These are phyloP conservation scores for Anabas testudineus DNA, from an alignment of 2,797 vertebrate genomes.

Conservation along the genomic window DNA sequence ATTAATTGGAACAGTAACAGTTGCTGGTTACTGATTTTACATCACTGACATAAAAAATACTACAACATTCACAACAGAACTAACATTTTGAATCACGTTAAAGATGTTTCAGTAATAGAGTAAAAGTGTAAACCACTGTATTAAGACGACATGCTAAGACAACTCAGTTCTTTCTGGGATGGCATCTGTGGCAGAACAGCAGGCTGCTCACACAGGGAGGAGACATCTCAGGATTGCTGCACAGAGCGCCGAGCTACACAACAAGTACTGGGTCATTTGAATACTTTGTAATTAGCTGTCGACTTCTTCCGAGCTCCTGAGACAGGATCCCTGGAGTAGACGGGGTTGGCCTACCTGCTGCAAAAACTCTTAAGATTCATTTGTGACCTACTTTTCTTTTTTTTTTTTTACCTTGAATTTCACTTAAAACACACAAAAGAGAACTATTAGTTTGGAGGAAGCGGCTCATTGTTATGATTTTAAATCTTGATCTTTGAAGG, in stretches of 20 bases:
- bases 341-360: slow-evolving; percentile 31
- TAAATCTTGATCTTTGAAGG: slow-evolving; percentile 3
- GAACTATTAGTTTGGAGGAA: slow-evolving; percentile 5
- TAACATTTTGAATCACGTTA: not conserved
- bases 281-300: slow-evolving; percentile 79
- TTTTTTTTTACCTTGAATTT: slow-evolving; percentile 3
- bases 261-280: slow-evolving; percentile 56
- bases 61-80: not conserved
- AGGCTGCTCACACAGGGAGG: slow-evolving; percentile 61
- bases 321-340: slow-evolving; percentile 34
- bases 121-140: not conserved
- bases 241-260: slow-evolving; percentile 41
- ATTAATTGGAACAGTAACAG: too few relatives aligned
- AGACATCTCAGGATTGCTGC: slow-evolving; percentile 54
- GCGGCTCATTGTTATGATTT: not conserved
- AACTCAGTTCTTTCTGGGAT: not conserved
- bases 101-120: not conserved
- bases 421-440: not conserved
- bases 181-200: slow-evolving; percentile 6
- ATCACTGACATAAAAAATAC: too few relatives aligned
- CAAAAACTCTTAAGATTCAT: slow-evolving; percentile 8
- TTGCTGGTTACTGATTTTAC: too few relatives aligned
- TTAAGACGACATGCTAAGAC: not conserved
- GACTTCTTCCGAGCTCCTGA: slow-evolving; percentile 62
- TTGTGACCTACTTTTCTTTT: not conserved